These are phyloP conservation scores for Tyrophagus putrescentiae DNA, from an alignment of 1,140 invertebrate genomes.

Conservation along the genomic window DNA sequence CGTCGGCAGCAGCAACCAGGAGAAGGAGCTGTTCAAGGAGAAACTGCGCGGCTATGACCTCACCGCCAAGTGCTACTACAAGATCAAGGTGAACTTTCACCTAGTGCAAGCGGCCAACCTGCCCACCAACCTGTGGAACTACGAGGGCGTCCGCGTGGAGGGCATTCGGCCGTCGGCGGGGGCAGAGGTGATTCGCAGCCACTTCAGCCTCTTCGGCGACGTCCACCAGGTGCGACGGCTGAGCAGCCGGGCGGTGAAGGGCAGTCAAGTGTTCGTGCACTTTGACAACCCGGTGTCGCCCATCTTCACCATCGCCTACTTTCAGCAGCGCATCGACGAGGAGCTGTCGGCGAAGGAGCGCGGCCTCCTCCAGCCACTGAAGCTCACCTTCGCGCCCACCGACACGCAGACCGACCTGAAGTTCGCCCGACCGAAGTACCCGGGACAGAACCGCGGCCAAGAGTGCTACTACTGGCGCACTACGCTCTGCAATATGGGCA, in stretches of 20 bases:
- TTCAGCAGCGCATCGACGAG: constrained; percentile 12
- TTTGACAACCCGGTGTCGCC: constrained; percentile 23
- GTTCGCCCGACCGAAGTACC: constrained; percentile 22
- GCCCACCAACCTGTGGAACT: constrained; percentile 24
- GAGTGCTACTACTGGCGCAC: constrained; percentile 25
- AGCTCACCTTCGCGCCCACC: constrained; percentile 22
- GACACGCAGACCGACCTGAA: constrained; percentile 23
- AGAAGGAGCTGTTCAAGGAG: background rate
- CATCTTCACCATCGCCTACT: constrained; percentile 17
- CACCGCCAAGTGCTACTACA: constrained; percentile 1
- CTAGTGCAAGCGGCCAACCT: background rate
- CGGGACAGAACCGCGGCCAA: constrained; percentile 14
- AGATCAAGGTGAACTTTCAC: background rate
- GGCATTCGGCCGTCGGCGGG: background rate
- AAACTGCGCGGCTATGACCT: constrained; percentile 6
- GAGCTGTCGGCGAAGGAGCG: background rate
- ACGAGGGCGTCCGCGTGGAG: constrained; percentile 21
- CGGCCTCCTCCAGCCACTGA: background rate
- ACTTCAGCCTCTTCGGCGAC: constrained; percentile 21
- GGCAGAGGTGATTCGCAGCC: background rate
- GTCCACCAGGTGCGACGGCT: constrained; percentile 17
- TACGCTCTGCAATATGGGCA: constrained; percentile 17
- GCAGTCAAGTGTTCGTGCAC: constrained; percentile 19
- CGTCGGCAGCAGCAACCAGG: background rate
- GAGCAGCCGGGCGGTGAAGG: background rate